These are phyloP conservation scores for Cerastis rubricosa DNA, from an alignment of 2,888 invertebrate species.

Conservation along the genomic window DNA sequence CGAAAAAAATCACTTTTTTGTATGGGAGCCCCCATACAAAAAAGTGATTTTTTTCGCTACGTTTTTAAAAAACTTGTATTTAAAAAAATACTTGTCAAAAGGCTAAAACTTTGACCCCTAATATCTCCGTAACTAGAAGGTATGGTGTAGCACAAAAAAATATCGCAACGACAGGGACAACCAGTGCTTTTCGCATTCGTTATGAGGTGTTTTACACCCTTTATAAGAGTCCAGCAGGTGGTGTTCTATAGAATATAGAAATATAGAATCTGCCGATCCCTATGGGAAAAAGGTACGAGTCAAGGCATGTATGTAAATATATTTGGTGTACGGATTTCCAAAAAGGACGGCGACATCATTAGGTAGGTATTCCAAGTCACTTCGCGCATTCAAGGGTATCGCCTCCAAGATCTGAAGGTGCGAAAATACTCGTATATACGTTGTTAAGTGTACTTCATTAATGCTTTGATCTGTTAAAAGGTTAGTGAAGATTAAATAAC, in stretches of 20 bases:
- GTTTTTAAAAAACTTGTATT: too few species aligned
- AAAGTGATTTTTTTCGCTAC: too few species aligned
- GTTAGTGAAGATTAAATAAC: slow-evolving; percentile 39
- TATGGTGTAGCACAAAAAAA: too few species aligned
- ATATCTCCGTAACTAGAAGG: too few species aligned
- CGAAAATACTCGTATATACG: neutral
- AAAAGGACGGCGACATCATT: neutral
- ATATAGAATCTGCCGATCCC: neutral
- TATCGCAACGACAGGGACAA: too few species aligned
- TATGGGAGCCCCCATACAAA: too few species aligned
- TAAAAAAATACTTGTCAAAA: too few species aligned
- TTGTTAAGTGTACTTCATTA: slow-evolving; percentile 18
- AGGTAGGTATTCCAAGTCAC: slow-evolving; percentile 5
- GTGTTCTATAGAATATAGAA: neutral
- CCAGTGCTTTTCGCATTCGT: too few species aligned
- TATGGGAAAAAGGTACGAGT: neutral
- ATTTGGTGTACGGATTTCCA: neutral
- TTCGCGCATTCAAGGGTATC: slow-evolving; percentile 23
- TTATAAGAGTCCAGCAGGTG: neutral
- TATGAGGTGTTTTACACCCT: too few species aligned
- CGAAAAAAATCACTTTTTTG: too few species aligned
- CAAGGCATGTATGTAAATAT: neutral
- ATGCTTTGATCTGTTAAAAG: slow-evolving; percentile 52
- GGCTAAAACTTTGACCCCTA: too few species aligned
- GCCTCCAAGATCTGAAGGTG: slow-evolving; percentile 23